phyloP scores from a whole-genome alignment of 2,113 vertebrate species.

The Myotis yumanensis region DNA sequence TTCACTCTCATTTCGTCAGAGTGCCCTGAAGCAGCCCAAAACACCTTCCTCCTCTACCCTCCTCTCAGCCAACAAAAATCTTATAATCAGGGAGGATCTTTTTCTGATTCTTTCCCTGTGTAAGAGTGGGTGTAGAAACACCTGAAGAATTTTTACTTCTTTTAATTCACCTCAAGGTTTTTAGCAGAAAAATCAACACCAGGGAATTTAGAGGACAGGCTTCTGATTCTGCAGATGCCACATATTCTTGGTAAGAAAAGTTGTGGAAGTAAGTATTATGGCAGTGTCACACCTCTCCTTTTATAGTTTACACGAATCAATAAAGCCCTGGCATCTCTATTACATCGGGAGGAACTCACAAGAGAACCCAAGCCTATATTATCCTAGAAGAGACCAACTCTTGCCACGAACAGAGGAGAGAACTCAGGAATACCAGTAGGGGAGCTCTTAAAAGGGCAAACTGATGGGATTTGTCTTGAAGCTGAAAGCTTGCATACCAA shows the following conservation, averaged over 20 bases:
- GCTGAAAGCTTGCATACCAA: not conserved
- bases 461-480: not conserved
- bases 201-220: not conserved
- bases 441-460: not conserved
- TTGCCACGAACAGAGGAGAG: not conserved
- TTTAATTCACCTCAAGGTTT: not conserved
- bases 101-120: not conserved
- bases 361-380: not conserved
- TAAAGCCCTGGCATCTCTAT: not conserved
- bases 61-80: not conserved
- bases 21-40: not conserved
- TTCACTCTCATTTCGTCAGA: not conserved
- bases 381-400: not conserved
- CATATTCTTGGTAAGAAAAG: not conserved
- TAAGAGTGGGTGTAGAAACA: not conserved
- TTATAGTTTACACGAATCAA: not conserved
- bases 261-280: not conserved
- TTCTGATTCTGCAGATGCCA: not conserved
- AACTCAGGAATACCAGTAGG: not conserved
- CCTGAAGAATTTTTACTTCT: not conserved
- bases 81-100: not conserved
- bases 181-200: not conserved
- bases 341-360: not conserved
- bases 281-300: not conserved
- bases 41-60: not conserved